These are phyloP conservation scores for Himalopsyche tibetana DNA, from an alignment of 2,888 invertebrate genomes.

Conservation along the genomic window DNA sequence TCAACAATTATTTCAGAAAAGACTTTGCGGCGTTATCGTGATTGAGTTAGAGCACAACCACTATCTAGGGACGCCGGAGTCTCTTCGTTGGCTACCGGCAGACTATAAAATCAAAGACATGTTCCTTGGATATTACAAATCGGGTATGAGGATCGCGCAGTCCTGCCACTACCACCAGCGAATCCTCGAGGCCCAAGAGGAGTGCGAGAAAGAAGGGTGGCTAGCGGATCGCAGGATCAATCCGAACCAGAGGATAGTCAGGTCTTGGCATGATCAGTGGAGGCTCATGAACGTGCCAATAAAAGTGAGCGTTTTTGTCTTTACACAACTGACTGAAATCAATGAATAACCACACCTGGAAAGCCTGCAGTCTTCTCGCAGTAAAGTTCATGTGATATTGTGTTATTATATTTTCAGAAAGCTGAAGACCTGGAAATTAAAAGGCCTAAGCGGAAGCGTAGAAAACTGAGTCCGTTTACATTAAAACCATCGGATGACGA, in stretches of 20 bases:
- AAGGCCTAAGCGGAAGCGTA: neutral
- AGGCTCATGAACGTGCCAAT: neutral
- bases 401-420: neutral
- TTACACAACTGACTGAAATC: neutral
- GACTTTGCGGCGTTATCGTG: neutral
- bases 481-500: neutral
- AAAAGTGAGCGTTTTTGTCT: neutral
- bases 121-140: neutral
- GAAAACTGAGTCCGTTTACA: neutral
- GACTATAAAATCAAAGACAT: slow-evolving; percentile 31
- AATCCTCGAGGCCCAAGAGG: neutral
- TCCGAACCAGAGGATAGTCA: slow-evolving; percentile 16
- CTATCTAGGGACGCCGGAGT: neutral
- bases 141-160: neutral
- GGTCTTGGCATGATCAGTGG: slow-evolving; percentile 17
- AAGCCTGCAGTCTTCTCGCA: neutral
- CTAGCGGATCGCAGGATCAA: neutral
- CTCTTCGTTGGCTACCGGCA: neutral
- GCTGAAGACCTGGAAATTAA: neutral
- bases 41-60: slow-evolving; percentile 11
- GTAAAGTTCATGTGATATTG: neutral
- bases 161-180: slow-evolving; percentile 1
- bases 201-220: neutral
- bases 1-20: neutral
- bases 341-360: neutral